phyloP scores from a whole-genome alignment of 2,888 invertebrate genomes.

The Arrhopalites spinosus region DNA sequence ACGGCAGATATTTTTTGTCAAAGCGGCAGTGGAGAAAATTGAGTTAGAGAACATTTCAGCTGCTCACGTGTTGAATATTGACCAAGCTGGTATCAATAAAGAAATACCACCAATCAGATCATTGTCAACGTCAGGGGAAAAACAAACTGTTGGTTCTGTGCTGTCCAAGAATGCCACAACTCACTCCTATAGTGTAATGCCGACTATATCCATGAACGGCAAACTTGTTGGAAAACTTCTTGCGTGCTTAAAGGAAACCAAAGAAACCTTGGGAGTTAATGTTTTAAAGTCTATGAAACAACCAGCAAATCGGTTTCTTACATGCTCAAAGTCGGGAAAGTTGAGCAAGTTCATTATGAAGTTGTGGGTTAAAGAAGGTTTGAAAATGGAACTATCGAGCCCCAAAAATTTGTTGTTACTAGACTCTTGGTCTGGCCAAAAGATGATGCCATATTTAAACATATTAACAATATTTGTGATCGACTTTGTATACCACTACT shows the following conservation, averaged over 20 bases:
- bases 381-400: background rate
- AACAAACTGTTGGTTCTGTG: background rate
- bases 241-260: background rate
- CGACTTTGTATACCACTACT: no score
- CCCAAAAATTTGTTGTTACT: no score
- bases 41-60: background rate
- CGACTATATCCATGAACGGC: background rate
- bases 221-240: background rate
- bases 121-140: background rate
- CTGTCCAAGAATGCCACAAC: background rate
- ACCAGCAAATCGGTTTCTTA: background rate
- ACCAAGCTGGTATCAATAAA: background rate
- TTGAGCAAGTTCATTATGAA: background rate
- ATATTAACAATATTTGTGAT: no score
- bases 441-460: no score
- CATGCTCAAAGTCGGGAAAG: constrained; percentile 3
- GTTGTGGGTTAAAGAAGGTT: background rate
- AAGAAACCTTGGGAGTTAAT: background rate
- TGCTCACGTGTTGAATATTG: background rate
- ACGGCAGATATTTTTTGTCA: background rate
- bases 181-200: constrained; percentile 12
- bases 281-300: background rate
- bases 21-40: background rate
- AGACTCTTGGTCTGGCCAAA: no score
- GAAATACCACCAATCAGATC: background rate